A percentile compares a stretch with the other conserved stretches of the same genome.
These are phyloP conservation scores for Cetonia aurata DNA, from an alignment of 2,888 invertebrate genomes.

Conservation along the genomic window DNA sequence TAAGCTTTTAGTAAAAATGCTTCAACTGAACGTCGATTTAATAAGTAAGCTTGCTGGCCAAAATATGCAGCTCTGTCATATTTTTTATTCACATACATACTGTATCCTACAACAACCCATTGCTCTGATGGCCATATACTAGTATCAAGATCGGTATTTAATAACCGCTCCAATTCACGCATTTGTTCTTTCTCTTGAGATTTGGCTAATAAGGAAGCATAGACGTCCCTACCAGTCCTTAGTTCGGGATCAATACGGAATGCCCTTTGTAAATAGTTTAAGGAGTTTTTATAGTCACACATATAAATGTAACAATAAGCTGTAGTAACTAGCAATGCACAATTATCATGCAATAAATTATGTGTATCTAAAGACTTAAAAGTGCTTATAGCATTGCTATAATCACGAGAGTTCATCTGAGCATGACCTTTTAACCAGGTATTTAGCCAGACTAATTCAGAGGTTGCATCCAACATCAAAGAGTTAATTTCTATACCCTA, in stretches of 20 bases:
- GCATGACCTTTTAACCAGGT: constrained; percentile 76
- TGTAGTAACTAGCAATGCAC: constrained; percentile 75
- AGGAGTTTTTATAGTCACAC: constrained; percentile 78
- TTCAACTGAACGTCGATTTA: constrained; percentile 78
- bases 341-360: constrained; percentile 76
- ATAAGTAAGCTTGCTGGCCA: constrained; percentile 77
- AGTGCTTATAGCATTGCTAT: constrained; percentile 75
- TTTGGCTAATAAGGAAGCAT: constrained; percentile 52
- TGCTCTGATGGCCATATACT: constrained; percentile 70
- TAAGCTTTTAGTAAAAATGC: constrained; percentile 81
- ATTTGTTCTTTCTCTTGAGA: constrained; percentile 58
- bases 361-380: constrained; percentile 77
- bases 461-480: constrained; percentile 72
- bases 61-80: constrained; percentile 79
- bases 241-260: constrained; percentile 59
- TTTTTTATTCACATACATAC: constrained; percentile 74
- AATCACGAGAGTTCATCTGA: constrained; percentile 76
- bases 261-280: constrained; percentile 69
- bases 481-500: constrained; percentile 82
- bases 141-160: constrained; percentile 59
- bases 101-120: constrained; percentile 83
- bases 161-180: constrained; percentile 59
- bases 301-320: constrained; percentile 81
- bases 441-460: constrained; percentile 70
- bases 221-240: constrained; percentile 58